Evolutionary conservation across 2,888 invertebrate species (phyloP), one percentile per base, ranked within the genome.

Genomic region (Baronia brevicornis): DNA sequence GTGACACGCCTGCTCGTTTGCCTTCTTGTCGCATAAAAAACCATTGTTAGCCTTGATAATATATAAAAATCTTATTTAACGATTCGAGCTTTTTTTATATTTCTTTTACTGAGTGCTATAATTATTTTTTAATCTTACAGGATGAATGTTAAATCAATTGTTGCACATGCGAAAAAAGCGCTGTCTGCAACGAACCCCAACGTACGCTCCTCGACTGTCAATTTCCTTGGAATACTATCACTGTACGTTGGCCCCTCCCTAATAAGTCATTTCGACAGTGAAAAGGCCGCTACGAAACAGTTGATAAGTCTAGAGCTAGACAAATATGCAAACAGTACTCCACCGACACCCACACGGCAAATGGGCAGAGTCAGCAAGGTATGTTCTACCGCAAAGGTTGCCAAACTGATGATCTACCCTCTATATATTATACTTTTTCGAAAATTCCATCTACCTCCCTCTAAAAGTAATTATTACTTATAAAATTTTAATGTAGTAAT

Each of bases 221-320:
- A 86, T 12, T 84, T 94, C 48, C 71, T 92, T 1, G 94, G 95
- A 0, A 89, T 90, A 0, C 79, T 96, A 54, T 93, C 94, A 25
- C 77, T 96, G 46, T 95, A 92, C 55, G 90, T 94, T 80, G 96
- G 96, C 0, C 88, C 90, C 6, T 84, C 87, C 1, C 62, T 96
- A 1, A 85, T 93, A 44, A 86, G 86, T 53, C 92, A 93, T 60
- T 95, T 96, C 53, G 96, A 96, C 47, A 89, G 88, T 44, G 97
- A 97, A 65, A 97, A 96, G 57, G 88, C 94, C 0, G 90, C 93
- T 0, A 77, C 96, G 0, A 88, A 91, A 24, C 93, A 94, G 48
- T 91, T 93, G 62, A 94, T 97, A 37, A 92, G 93, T 61, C 86
- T 91, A 9, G 96, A 96, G 63, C 88, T 95, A 52, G 94, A 94